Evolutionary conservation across 1,140 invertebrate genomes (phyloP).

Genomic region (Leucophenga varia): DNA sequence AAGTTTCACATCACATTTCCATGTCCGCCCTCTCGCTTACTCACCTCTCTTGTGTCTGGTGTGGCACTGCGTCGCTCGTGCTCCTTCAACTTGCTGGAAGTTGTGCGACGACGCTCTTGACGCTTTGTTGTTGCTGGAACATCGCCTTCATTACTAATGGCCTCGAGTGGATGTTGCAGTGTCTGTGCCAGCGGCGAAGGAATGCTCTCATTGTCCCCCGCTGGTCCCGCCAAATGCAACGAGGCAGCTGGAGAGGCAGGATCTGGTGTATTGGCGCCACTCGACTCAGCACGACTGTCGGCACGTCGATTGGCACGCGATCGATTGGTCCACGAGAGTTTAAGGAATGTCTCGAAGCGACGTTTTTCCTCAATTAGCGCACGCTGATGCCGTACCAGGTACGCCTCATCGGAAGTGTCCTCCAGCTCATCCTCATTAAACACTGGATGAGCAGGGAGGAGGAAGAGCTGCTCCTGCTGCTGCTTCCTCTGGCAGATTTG

Average conservation of each 20-base stretch:
- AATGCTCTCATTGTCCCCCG: no score
- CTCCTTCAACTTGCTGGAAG: no score
- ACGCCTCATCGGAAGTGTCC: slow-evolving; percentile 73
- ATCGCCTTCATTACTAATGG: not conserved
- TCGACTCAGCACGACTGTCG: slow-evolving; percentile 69
- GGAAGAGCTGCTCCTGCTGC: not conserved
- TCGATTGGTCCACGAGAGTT: slow-evolving; percentile 64
- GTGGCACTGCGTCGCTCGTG: slow-evolving; percentile 49
- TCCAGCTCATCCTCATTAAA: slow-evolving; percentile 19
- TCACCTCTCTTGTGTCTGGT: slow-evolving; percentile 59
- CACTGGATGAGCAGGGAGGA: no score
- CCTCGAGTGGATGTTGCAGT: slow-evolving; percentile 28
- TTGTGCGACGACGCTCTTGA: slow-evolving; percentile 54
- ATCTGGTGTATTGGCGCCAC: slow-evolving; percentile 74
- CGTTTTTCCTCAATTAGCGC: slow-evolving; percentile 79
- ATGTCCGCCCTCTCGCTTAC: slow-evolving; percentile 3
- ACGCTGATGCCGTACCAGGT: slow-evolving; percentile 67
- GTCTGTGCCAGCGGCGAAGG: no score
- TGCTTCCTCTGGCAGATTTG: no score
- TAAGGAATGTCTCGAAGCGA: slow-evolving; percentile 72
- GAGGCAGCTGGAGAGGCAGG: slow-evolving; percentile 56
- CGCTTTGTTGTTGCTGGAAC: no score
- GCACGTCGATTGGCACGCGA: slow-evolving; percentile 64
- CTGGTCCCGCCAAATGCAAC: slow-evolving; percentile 13
- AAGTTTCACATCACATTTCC: slow-evolving; percentile 1